phyloP scores from a whole-genome alignment of 2,113 vertebrate species.

The Sterrhoptilus dennistouni region DNA sequence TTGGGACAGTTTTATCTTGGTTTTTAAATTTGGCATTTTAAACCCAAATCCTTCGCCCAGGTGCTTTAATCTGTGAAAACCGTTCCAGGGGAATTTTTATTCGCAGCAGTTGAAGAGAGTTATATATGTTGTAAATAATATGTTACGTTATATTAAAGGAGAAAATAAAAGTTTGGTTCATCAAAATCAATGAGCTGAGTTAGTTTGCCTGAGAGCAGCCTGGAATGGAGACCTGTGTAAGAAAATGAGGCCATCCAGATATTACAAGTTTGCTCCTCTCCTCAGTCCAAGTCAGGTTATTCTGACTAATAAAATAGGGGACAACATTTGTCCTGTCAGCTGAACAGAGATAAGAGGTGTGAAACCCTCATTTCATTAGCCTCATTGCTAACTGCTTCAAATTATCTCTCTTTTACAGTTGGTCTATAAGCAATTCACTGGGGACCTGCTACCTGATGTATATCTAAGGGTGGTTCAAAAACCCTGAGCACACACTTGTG shows the following conservation, averaged over 20 bases:
- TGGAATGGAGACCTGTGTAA: background rate
- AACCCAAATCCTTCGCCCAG: background rate
- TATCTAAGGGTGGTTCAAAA: background rate
- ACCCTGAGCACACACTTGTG: background rate
- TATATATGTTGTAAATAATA: background rate
- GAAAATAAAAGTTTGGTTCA: background rate
- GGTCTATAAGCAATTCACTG: background rate
- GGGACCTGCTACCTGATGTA: background rate
- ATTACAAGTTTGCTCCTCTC: background rate
- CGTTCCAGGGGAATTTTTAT: background rate
- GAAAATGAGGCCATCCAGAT: background rate
- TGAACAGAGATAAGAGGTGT: background rate
- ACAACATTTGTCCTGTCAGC: background rate
- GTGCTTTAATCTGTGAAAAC: background rate
- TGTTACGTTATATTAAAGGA: background rate
- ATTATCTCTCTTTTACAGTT: background rate
- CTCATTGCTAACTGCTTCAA: background rate
- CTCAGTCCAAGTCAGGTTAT: background rate
- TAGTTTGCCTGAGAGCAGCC: background rate
- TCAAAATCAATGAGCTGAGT: background rate
- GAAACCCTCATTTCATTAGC: constrained; percentile 16
- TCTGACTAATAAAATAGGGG: constrained; percentile 2
- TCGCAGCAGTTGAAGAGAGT: background rate
- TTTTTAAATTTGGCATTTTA: background rate
- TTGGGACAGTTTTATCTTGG: background rate